Evolutionary conservation across 2,797 vertebrate genomes (phyloP).

Genomic region (Microctenopoma lineatum): DNA sequence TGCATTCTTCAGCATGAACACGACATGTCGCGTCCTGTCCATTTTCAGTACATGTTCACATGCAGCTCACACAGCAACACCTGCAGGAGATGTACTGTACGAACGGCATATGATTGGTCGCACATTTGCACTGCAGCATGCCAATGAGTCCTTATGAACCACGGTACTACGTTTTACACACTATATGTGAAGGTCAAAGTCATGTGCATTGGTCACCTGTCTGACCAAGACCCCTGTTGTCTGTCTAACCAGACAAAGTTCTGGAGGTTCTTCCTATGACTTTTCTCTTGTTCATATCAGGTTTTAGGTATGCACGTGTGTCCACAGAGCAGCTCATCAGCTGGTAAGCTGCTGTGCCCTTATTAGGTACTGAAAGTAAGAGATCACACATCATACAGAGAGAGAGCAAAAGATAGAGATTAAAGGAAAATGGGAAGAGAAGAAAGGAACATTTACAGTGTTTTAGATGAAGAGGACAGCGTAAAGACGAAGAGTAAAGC

Average conservation of each 20-base stretch:
- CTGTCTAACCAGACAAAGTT: no score
- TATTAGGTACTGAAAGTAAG: conserved; percentile 44
- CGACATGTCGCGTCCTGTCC: not conserved
- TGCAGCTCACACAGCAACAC: not conserved
- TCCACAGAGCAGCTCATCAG: conserved; percentile 12
- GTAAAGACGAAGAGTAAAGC: not conserved
- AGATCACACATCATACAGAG: conserved; percentile 22
- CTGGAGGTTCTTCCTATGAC: no score
- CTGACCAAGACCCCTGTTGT: no score
- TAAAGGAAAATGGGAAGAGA: conserved; percentile 13
- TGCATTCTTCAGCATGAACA: not conserved
- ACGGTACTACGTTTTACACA: no score
- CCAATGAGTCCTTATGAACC: no score
- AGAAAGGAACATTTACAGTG: conserved; percentile 23
- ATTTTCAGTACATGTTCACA: no score
- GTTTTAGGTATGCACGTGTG: not conserved
- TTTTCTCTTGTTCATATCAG: no score
- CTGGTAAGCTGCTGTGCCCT: conserved; percentile 37
- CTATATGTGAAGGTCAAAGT: no score
- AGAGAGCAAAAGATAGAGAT: conserved; percentile 18
- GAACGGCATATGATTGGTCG: not conserved
- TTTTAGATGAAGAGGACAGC: not conserved
- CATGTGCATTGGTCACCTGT: no score
- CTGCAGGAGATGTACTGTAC: not conserved
- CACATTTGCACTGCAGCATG: no score